These are phyloP conservation scores for Protonemura montana DNA, from an alignment of 2,888 invertebrate genomes.

Conservation along the genomic window DNA sequence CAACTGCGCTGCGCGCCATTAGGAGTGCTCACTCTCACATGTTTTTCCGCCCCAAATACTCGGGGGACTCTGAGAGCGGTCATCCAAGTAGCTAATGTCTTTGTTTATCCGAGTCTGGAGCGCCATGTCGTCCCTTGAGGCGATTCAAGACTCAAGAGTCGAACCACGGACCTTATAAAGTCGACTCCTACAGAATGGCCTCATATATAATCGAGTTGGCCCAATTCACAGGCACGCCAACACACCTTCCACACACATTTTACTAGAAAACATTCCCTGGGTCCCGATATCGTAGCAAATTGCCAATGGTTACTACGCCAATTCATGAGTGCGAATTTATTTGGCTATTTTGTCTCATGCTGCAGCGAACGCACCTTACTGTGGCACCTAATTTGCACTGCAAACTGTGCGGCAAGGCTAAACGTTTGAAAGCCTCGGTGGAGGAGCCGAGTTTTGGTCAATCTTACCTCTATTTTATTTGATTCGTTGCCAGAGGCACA, in stretches of 20 bases:
- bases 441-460: neutral
- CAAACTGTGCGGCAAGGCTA: too few species aligned
- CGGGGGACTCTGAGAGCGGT: slow-evolving; percentile 27
- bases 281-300: neutral
- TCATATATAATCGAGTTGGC: neutral
- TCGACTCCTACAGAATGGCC: neutral
- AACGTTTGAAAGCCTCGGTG: neutral
- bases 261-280: neutral
- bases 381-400: too few species aligned
- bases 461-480: slow-evolving; percentile 23
- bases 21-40: slow-evolving; percentile 23
- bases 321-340: too few species aligned
- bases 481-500: slow-evolving; percentile 24
- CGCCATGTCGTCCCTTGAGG: neutral
- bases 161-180: neutral
- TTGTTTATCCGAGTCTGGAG: slow-evolving; percentile 18
- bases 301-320: neutral
- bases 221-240: neutral
- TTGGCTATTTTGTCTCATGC: too few species aligned
- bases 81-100: slow-evolving; percentile 34
- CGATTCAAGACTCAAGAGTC: neutral
- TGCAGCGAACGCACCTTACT: too few species aligned
- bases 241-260: neutral
- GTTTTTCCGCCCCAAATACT: neutral
- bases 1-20: too few species aligned